Evolutionary conservation across 2,888 invertebrate species (phyloP), one percentile per base, ranked within the genome.

Genomic region (Aleiodes leptofemur): DNA sequence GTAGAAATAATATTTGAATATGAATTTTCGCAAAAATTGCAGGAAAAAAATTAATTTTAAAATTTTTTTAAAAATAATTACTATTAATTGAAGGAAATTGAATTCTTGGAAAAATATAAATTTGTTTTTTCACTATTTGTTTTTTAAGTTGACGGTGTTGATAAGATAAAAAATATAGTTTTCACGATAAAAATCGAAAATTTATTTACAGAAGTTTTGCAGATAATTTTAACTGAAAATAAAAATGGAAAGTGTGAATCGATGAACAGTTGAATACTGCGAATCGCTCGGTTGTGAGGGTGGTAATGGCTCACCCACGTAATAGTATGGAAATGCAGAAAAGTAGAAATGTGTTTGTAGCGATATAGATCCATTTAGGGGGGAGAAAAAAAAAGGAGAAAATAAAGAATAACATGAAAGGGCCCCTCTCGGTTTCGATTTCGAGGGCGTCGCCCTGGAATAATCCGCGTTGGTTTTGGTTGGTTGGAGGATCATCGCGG

Each of bases 371-470:
- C 31, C 43, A 43, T 55, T 55, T 6, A 23, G 23, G 16, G n/a
- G 55, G 16, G 55, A 48, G 34, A 34, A 34, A 34, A 6, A 34
- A 50, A 73, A 31, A 53, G 43, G 55, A 43, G 57, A 50, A 64
- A 50, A 77, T 59, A 72, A n/a, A 72, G 50, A 74, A 56, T 74
- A 9, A 55, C 53, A 56, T 8, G 59, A 57, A 55, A 43, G 51
- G 51, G 31, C 59, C 66, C 74, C 68, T 76, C 72, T 51, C 43
- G 72, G 74, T 72, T 56, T 73, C 53, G 81, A 82, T 82, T 86
- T 83, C 82, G 84, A 87, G 86, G 87, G 87, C 87, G 87, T 87
- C 83, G 84, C 87, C 85, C 85, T 85, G 83, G 84, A 86, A 86
- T 77, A 79, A 86, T 85, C 84, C 82, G 83, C 82, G 82, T 80